Evolutionary conservation across 2,888 invertebrate species (phyloP), one percentile per base, ranked within the genome.

Genomic region (Hesperia comma): DNA sequence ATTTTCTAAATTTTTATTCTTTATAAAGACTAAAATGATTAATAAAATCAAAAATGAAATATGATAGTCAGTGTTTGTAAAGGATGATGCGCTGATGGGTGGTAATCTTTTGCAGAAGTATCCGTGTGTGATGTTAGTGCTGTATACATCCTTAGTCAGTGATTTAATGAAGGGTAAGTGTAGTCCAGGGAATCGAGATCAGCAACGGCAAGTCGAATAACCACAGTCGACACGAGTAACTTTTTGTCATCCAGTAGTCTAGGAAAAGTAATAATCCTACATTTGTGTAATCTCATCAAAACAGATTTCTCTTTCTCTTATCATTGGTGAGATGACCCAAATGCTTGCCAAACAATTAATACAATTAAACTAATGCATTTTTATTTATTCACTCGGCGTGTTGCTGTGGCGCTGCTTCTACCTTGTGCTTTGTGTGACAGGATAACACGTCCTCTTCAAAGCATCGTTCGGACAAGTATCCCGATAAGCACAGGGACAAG

Each of bases 21-120:
- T 46, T 66, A n/a, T 60, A 79, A 79, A 69, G 69, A 71, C 58
- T 63, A 69, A 74, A 75, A 75, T 74, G 73, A 70, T 70, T 68
- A 69, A 15, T 67, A 75, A 69, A 70, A 67, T 77, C 71, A 71
- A 73, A 71, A 74, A 76, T 75, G 74, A 76, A 69, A 71, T 75
- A 80, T 71, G 75, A 74, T 77, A 84, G 78, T 79, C 73, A 79
- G 74, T 84, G 79, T 83, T 80, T 85, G 82, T 67, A 85, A 84
- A 82, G 84, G 86, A 84, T 87, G 85, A 84, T 87, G 81, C 92
- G 94, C 94, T 95, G 93, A 95, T 93, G 94, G 95, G 95, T 94
- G 95, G 92, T 95, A 92, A 95, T 95, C 95, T 95, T 96, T 95
- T 96, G 95, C 95, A 95, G 95, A 95, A 95, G 92, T 94, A 93